Evolutionary conservation across 1,140 invertebrate genomes (phyloP), one percentile per base, ranked within the genome.

Genomic region (Pararge aegeria): DNA sequence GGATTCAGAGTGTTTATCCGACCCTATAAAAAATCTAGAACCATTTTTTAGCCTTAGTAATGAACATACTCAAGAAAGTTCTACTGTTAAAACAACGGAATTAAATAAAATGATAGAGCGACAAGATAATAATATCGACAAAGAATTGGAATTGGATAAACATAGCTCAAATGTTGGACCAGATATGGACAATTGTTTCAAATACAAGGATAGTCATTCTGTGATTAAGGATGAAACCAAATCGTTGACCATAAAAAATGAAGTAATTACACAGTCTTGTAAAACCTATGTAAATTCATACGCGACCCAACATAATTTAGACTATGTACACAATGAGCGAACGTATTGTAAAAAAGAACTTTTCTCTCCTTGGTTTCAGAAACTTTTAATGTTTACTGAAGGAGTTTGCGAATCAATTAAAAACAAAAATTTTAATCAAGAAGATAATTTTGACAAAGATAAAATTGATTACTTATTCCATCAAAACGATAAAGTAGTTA

Each of bases 311-410:
- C 46, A 29, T 2, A 48, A 18, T 19, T 24, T 48, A 18, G 20
- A 9, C 24, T 18, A 16, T 15, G 42, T 29, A n/a, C 16, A 10
- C 29, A 34, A 55, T 19, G 12, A 40, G 19, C 30, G 15, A 40
- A 18, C 37, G 6, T 7, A 9, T 37, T 19, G 30, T 38, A 10
- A 44, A 19, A 83, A 85, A 67, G 71, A 80, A 66, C 61, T 78
- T 29, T 82, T 69, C 74, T 87, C 81, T 13, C 69, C 75, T 9
- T 68, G 71, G 61, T 68, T 87, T 40, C 80, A 82, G 72, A 83
- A 84, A 42, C 68, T 87, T 20, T 48, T 80, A 12, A 53, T 70
- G 20, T 70, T 61, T 56, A 64, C 55, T 52, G 74, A 76, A 65
- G 70, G 70, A 27, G 9, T 37, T 29, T 73, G 61, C 37, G 30